phyloP scores from a whole-genome alignment of 2,888 invertebrate genomes.

The Stomorhina lunata region DNA sequence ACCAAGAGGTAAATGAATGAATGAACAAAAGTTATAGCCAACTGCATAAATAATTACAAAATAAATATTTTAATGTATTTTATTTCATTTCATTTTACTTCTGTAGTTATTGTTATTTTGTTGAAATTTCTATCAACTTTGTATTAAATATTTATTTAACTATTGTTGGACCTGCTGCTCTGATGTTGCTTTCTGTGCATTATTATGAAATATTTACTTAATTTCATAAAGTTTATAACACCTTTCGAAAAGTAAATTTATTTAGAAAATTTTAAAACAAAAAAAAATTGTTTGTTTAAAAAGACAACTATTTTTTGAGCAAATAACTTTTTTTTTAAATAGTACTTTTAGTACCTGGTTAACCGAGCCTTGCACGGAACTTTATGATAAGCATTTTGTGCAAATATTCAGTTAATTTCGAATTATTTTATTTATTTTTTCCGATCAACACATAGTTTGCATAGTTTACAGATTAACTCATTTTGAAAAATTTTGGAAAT shows the following conservation, averaged over 20 bases:
- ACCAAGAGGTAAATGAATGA: too few species aligned
- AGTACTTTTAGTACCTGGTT: too few species aligned
- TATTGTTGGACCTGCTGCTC: too few species aligned
- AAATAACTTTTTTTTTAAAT: too few species aligned
- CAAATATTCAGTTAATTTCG: too few species aligned
- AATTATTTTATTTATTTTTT: too few species aligned
- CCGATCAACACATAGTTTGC: too few species aligned
- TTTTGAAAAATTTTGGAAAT: too few species aligned
- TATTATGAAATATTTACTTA: slow-evolving; percentile 39
- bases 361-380: too few species aligned
- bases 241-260: slow-evolving; percentile 42
- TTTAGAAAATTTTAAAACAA: slow-evolving; percentile 35
- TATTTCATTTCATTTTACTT: slow-evolving; percentile 6
- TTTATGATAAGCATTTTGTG: too few species aligned
- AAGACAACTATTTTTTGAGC: not conserved
- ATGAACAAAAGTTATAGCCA: slow-evolving; percentile 37
- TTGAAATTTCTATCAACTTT: not conserved
- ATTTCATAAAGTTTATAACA: slow-evolving; percentile 32
- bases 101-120: not conserved
- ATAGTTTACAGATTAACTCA: too few species aligned
- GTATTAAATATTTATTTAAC: too few species aligned
- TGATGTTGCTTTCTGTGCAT: slow-evolving; percentile 21
- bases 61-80: slow-evolving; percentile 37
- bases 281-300: not conserved
- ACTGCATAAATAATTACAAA: slow-evolving; percentile 59